Base-by-base conservation (phyloP, 37 sponge, comb jelly and placozoan genomes). In the Agelas oroides region DNA sequence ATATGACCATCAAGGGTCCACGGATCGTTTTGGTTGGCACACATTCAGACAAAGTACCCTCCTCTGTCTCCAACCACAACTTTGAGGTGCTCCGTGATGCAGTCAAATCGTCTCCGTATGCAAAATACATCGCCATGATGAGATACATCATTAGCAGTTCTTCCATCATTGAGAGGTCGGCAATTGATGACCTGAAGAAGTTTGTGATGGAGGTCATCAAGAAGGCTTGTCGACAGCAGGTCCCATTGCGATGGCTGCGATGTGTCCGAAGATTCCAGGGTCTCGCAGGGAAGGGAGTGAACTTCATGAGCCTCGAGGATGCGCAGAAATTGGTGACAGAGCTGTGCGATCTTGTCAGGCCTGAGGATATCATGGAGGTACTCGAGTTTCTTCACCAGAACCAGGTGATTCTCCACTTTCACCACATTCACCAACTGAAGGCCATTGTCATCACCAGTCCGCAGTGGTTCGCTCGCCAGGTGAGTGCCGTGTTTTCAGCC, bases 241-340 rank as follows among this genome's bases (percentile, higher is more conserved):
- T 92, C 0, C 93, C 93, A 11, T 46, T 92, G 17, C 70, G 72
- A 60, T 92, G 93, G 93, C 58, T 92, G 72, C 73, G 86, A 12
- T 81, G 84, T 27, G 40, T 84, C 15, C 30, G 82, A 12, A 77
- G 86, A 63, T 79, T 92, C 66, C 70, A 84, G 18, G 62, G 59
- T 1, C 46, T 92, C 33, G 67, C 81, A 0, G 40, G 53, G 0
- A 66, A 65, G 31, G 68, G 80, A n/a, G 65, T 53, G 18, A 55
- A 69, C 52, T 78, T 92, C 39, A 35, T 88, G 32, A 63, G 85
- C n/a, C 67, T 84, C 28, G 24, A n/a, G 28, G 86, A 91, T 13
- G 74, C 82, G 5, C 27, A 40, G 41, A 82, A 86, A 30, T 35
- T 82, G 31, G 53, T 91, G 0, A 58, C 82, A 30, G 77, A 86